Base-by-base conservation (phyloP, 2,113 vertebrate species). In the Mastomys coucha region DNA sequence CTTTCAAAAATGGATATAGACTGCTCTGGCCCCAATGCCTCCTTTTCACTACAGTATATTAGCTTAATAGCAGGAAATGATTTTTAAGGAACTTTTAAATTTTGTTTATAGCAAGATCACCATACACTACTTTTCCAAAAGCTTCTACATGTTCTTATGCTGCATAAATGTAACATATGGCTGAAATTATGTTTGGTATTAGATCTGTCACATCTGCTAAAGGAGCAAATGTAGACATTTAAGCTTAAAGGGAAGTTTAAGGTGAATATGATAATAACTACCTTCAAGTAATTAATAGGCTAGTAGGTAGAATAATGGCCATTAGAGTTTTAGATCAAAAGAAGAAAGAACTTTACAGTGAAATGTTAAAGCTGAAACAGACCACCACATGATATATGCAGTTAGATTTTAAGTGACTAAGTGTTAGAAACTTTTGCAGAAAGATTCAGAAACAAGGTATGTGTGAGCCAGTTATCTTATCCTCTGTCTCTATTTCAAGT, bases 21-120 rank as follows among this genome's bases (percentile, higher is more conserved):
- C 22, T 76, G 24, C 3, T 84, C 42, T 95, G 33, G 58, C 26
- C 69, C 17, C 63, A 84, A 85, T 42, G 49, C 36, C 8, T 93
- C 36, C 45, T 84, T 93, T 97, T 80, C 86, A 81, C 19, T 76
- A 90, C 2, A 53, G 17, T 63, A 8, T 80, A 17, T 26, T 87
- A 24, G 42, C 45, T 77, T 85, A 85, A 6, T 45, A 45, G 39
- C 42, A 86, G 82, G 45, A 67, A 45, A 51, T 70, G 12, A 51
- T 69, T 36, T 70, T 69, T 51, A 42, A 72, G 60, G 70, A 89
- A 88, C 56, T 70, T 53, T 73, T 13, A 17, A 85, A 82, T 82
- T 97, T 86, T 91, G 20, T 39, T 91, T 22, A 81, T 1, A 95
- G 58, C 12, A 93, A 93, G 28, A 89, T 12, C 36, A 89, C 85